Base-by-base conservation (phyloP, 2,797 vertebrate genomes). In the Microtus californicus region DNA sequence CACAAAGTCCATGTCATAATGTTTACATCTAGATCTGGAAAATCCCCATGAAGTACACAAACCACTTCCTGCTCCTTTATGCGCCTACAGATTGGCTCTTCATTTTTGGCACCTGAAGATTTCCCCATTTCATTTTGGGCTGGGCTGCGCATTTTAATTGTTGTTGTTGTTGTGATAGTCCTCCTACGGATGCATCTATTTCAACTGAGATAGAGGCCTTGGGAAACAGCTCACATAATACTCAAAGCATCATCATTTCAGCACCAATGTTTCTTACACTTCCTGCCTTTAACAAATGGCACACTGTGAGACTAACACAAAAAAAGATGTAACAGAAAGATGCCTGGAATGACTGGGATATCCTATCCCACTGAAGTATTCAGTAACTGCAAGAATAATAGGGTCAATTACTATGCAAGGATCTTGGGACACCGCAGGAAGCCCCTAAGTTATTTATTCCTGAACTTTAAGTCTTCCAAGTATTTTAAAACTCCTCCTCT, bases 201-300 rank as follows among this genome's bases (percentile, higher is more conserved):
- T 96, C 91, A 95, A 86, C 45, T 54, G 43, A 79, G 69, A 37
- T 51, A 88, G 19, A 56, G 61, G 79, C 23, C 65, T 95, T 91
- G 80, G 92, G 17, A 69, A 82, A 89, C 13, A 83, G 73, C 25
- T 92, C 76, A 87, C 31, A 91, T 27, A 95, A 92, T 13, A 77
- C 27, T 86, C 80, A 92, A 91, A 90, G 34, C 77, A 69, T 94
- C 81, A 90, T 87, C 43, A 83, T 81, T 91, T 94, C 40, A 78
- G 71, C n/a, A 89, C 59, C 69, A 37, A 6, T 76, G 54, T 78
- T 61, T 83, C 59, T 56, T 74, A 67, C 45, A 40, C 37, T 40
- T 91, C 29, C 43, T 89, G 25, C 89, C 43, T 94, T 94, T 94
- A 91, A 65, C 56, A 51, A 89, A 87, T 25, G 8, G 45, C 19